A percentile compares a stretch with the other conserved stretches of the same genome.
Evolutionary conservation across 2,888 invertebrate genomes (phyloP).

Genomic region (Blastobasis adustella): DNA sequence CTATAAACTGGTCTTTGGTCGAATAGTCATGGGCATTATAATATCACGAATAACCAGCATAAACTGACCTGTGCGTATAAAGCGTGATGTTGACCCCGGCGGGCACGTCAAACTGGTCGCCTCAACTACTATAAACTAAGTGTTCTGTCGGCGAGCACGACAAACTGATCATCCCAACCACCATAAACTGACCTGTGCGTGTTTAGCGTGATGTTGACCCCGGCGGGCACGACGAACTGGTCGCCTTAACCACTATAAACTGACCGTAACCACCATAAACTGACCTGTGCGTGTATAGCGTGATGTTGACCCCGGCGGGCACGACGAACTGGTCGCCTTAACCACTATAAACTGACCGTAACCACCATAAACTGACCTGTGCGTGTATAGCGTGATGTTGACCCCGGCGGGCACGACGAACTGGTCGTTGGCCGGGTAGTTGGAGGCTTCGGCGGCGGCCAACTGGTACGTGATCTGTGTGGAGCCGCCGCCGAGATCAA

Average conservation of each 20-base stretch:
- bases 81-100: conserved; percentile 55
- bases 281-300: conserved; percentile 64
- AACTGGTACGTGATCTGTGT: conserved; percentile 78
- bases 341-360: conserved; percentile 10
- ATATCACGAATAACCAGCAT: too few relatives aligned
- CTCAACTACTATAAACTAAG: too few relatives aligned
- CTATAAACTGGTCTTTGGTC: too few relatives aligned
- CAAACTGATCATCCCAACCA: conserved; percentile 12
- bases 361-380: conserved; percentile 41
- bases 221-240: conserved; percentile 49
- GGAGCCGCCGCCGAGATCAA: conserved; percentile 94
- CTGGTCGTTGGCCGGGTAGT: conserved; percentile 36
- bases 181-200: conserved; percentile 52
- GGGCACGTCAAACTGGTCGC: conserved; percentile 33
- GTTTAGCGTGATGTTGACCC: conserved; percentile 55
- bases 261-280: neutral
- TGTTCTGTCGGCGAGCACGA: conserved; percentile 55
- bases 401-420: conserved; percentile 49
- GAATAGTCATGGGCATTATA: too few relatives aligned
- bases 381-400: conserved; percentile 62
- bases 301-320: conserved; percentile 52
- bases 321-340: conserved; percentile 40
- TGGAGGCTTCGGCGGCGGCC: conserved; percentile 17
- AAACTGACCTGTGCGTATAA: conserved; percentile 58
- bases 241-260: conserved; percentile 19